Evolutionary conservation across 2,888 invertebrate genomes (phyloP).

Genomic region (Sepioteuthis lessoniana): DNA sequence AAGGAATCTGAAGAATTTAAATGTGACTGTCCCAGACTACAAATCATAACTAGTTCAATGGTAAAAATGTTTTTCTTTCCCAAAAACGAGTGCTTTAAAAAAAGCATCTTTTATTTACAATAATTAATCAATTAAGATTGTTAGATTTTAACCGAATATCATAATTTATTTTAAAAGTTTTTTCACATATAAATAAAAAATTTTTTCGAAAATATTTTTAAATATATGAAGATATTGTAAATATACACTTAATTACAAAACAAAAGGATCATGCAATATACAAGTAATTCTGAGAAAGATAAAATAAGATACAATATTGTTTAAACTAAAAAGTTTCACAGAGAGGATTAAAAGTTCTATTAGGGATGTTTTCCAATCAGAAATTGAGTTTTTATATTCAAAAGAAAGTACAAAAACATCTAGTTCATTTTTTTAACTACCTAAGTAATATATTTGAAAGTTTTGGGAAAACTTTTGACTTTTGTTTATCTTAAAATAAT

Average conservation of each 20-base stretch:
- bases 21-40: neutral
- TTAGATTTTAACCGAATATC: neutral
- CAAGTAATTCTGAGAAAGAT: neutral
- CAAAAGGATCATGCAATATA: neutral
- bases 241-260: neutral
- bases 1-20: slow-evolving; percentile 1
- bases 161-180: neutral
- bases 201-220: neutral
- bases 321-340: no score
- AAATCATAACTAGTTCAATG: neutral
- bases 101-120: neutral
- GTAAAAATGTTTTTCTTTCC: neutral
- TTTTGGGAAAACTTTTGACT: no score
- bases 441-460: no score
- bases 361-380: no score
- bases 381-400: no score
- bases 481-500: no score
- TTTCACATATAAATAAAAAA: no score
- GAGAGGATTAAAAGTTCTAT: no score
- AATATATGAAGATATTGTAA: no score
- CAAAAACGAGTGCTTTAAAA: neutral
- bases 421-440: no score
- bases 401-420: no score
- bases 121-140: neutral
- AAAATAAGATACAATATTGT: no score